Base-by-base conservation (phyloP, 2,888 invertebrate genomes). In the Miltochrista miniata region DNA sequence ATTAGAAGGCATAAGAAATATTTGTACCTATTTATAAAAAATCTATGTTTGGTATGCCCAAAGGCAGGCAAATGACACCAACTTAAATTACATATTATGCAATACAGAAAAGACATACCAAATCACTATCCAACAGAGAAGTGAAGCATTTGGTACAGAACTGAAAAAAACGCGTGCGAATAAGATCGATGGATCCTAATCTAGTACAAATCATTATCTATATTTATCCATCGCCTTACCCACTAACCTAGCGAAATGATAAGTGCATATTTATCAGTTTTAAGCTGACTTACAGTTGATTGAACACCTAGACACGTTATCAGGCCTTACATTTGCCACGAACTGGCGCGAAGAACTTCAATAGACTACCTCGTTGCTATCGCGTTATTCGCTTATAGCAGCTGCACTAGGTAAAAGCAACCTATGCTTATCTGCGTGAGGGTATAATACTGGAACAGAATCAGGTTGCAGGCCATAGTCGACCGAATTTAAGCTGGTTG, bases 201-300 rank as follows among this genome's bases (percentile, higher is more conserved):
- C 24, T 14, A 35, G 24, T 45, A 45, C 4, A 37, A 30, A 45
- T 24, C 18, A 24, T 40, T 48, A 61, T 48, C 51, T 38, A 34
- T 42, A 45, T 35, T 61, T 56, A 63, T 64, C 67, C 40, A 48
- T 59, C 70, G 74, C 76, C 68, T 87, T 82, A 84, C 87, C 85
- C 60, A 81, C 83, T 86, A 83, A 87, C 86, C 86, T 72, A 85
- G 72, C 76, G 68, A 70, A 62, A 59, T 64, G 81, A 83, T 85
- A 83, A 48, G 34, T 43, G n/a, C 31, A 46, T 42, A 56, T 59
- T 59, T 61, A 66, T 63, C 65, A 62, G 46, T 60, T 50, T 51
- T 42, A 51, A 34, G 53, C 56, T 56, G 59, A 64, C 63, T 59
- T 80, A 78, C 68, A 79, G 67, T 76, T 88, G 85, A 87, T 87